Percentiles rank a stretch among this genome's conserved stretches.
phyloP scores from a whole-genome alignment of 2,888 invertebrate species.

The Scaeva pyrastri region DNA sequence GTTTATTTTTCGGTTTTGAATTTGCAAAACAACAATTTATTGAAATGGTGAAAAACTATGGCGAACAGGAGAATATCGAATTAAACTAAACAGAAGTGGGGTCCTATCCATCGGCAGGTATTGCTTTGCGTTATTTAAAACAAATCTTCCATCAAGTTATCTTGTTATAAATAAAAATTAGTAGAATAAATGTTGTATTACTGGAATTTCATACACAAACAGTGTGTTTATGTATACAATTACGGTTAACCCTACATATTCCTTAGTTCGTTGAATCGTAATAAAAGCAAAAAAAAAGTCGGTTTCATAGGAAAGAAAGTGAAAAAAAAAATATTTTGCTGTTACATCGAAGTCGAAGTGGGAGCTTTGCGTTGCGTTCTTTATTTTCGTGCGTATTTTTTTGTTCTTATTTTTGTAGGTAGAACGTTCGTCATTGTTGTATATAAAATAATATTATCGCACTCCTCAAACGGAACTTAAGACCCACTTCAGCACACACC shows the following conservation, averaged over 20 bases:
- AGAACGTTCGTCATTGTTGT: slow-evolving; percentile 1
- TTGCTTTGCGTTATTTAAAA: slow-evolving; percentile 8
- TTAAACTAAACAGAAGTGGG: neutral
- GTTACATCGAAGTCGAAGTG: slow-evolving; percentile 21
- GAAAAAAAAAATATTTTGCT: slow-evolving; percentile 4
- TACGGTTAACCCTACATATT: slow-evolving; percentile 11
- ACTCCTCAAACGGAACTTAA: slow-evolving; percentile 2
- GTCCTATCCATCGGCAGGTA: neutral
- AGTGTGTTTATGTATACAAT: slow-evolving; percentile 16
- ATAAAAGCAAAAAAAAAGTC: slow-evolving; percentile 6
- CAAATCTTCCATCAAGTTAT: neutral
- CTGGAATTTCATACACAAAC: slow-evolving; percentile 19
- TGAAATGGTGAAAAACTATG: neutral
- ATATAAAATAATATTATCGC: slow-evolving; percentile 3
- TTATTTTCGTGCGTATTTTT: slow-evolving; percentile 20
- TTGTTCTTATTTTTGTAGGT: neutral
- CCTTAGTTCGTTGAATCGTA: slow-evolving; percentile 2
- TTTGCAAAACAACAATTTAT: slow-evolving; percentile 10
- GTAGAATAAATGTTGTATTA: neutral
- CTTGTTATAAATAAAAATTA: neutral
- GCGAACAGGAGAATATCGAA: neutral
- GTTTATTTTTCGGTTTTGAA: slow-evolving; percentile 1
- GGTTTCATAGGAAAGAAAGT: slow-evolving; percentile 1
- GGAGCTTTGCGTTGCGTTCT: slow-evolving; percentile 14
- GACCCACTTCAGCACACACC: slow-evolving; percentile 5